Conservation (phyloP, 2,113 vertebrate species). For the Rhynchomys soricoides region DNA sequence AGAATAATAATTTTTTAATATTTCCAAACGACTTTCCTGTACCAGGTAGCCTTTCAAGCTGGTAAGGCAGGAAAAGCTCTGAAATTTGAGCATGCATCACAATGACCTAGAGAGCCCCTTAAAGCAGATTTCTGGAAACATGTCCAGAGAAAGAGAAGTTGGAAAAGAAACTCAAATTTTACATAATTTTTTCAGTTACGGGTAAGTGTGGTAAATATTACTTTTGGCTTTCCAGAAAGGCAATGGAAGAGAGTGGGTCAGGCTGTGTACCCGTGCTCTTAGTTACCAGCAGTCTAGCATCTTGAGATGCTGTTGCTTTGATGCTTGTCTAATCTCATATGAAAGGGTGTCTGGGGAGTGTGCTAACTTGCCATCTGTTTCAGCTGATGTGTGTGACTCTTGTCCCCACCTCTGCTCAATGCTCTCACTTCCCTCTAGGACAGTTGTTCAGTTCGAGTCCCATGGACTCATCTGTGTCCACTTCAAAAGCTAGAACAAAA, state of each 20-base stretch:
- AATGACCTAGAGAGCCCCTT: not conserved
- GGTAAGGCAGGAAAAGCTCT: not conserved
- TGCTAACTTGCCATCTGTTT: not conserved
- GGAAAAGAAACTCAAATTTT: not conserved
- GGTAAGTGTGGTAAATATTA: not conserved
- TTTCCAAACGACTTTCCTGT: not conserved
- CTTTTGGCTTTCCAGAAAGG: constrained; percentile 21
- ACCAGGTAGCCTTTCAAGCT: not conserved
- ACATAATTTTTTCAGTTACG: not conserved
- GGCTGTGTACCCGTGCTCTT: not conserved
- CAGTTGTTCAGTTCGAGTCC: not conserved
- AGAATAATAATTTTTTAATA: not conserved
- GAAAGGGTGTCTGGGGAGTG: not conserved
- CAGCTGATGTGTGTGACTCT: not conserved
- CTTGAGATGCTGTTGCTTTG: not conserved
- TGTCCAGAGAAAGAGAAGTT: not conserved
- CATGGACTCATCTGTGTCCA: not conserved
- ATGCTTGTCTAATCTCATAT: not conserved
- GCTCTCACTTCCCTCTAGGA: not conserved
- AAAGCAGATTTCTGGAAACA: not conserved
- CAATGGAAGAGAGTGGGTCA: not conserved
- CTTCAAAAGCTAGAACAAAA: not conserved
- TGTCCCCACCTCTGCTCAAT: not conserved
- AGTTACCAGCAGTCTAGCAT: not conserved
- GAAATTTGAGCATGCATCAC: not conserved